Evolutionary conservation across 2,797 vertebrate genomes (phyloP).

Genomic region (Tiaroga cobitis): DNA sequence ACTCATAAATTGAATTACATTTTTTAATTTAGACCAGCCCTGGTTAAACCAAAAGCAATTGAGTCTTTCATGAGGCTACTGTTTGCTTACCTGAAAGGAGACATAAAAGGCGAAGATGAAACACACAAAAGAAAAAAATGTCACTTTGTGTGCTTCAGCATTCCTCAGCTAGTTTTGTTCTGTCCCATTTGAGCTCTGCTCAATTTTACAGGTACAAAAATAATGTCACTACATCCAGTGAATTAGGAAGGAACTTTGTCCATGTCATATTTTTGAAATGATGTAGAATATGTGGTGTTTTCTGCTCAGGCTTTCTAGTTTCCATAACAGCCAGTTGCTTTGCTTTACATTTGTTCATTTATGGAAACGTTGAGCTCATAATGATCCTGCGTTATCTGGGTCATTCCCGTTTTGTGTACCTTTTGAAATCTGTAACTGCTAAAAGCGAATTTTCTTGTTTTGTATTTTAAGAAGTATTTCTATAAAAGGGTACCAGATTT

Average conservation of each 20-base stretch:
- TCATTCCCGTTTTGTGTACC: neutral
- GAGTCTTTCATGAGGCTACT: neutral
- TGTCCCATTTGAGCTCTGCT: neutral
- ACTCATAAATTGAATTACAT: neutral
- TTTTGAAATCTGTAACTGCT: conserved; percentile 21
- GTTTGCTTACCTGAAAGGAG: conserved; percentile 7
- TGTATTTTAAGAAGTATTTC: neutral
- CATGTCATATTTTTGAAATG: neutral
- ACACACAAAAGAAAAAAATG: neutral
- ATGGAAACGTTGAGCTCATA: neutral
- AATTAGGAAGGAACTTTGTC: neutral
- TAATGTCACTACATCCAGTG: neutral
- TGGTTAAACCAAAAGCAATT: neutral
- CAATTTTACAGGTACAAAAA: neutral
- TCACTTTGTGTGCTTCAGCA: neutral
- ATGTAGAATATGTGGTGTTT: neutral
- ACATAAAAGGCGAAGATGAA: neutral
- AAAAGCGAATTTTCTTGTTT: neutral
- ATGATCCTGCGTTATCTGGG: neutral
- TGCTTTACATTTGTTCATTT: conserved; percentile 26
- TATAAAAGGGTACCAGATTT: conserved; percentile 11
- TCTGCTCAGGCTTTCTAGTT: conserved; percentile 3
- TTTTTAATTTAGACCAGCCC: neutral
- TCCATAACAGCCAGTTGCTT: neutral
- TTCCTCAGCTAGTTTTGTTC: neutral